These are phyloP conservation scores for Spinus pinus DNA, from an alignment of 2,797 vertebrate genomes.

Conservation along the genomic window DNA sequence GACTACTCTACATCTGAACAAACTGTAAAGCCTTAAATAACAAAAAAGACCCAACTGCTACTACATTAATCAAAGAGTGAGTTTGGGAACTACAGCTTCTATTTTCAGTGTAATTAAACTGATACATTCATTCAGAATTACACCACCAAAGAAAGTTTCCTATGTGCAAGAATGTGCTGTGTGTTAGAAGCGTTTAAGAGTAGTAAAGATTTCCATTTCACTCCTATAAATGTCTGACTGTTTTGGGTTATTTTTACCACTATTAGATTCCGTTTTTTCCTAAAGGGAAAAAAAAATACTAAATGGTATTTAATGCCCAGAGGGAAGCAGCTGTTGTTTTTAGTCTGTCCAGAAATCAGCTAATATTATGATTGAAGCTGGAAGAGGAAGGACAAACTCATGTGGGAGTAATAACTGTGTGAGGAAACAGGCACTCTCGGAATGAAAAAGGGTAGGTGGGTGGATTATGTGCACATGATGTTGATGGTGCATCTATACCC, in stretches of 20 bases:
- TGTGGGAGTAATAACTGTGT: slow-evolving; percentile 44
- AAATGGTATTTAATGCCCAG: slow-evolving; percentile 28
- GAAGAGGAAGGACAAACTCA: background rate
- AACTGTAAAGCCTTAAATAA: background rate
- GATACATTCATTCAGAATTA: background rate
- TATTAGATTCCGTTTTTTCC: slow-evolving; percentile 8
- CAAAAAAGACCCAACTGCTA: background rate
- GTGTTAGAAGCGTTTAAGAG: background rate
- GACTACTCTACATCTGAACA: background rate
- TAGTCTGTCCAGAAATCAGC: slow-evolving; percentile 37
- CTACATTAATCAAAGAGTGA: background rate
- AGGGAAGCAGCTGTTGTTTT: slow-evolving; percentile 54
- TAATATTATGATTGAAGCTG: slow-evolving; percentile 27
- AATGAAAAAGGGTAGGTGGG: slow-evolving; percentile 48
- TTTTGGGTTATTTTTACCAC: slow-evolving; percentile 3
- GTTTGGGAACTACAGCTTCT: background rate
- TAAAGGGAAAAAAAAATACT: slow-evolving; percentile 6
- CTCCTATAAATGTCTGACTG: slow-evolving; percentile 3
- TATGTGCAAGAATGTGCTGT: background rate
- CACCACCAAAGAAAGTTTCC: background rate
- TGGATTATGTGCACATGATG: slow-evolving; percentile 9
- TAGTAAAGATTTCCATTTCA: slow-evolving; percentile 10
- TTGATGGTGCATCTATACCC: slow-evolving; percentile 20
- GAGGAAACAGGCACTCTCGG: slow-evolving; percentile 24
- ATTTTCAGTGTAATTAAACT: background rate